A percentile compares a stretch with the other conserved stretches of the same genome.
phyloP scores from a whole-genome alignment of 1,140 invertebrate genomes.

The Drusus annulatus region DNA sequence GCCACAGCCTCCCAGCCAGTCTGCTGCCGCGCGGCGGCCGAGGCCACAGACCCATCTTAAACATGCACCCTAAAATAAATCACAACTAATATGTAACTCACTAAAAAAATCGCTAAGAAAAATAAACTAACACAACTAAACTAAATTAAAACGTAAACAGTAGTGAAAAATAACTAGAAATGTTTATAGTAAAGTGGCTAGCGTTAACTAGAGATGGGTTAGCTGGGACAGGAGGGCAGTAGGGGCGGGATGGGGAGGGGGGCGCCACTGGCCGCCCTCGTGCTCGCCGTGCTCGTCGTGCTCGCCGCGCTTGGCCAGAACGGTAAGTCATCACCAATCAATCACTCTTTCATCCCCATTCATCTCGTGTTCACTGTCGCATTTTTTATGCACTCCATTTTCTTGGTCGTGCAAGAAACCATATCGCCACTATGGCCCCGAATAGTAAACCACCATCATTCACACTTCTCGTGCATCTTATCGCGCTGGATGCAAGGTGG shows the following conservation, averaged over 20 bases:
- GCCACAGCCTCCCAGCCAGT: constrained; percentile 44
- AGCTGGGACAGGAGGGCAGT: constrained; percentile 53
- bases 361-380: no score
- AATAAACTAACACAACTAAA: constrained; percentile 45
- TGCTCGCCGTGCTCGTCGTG: constrained; percentile 53
- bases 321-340: constrained; percentile 41
- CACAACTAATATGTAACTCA: constrained; percentile 58
- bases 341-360: neutral
- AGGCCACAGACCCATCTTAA: constrained; percentile 59
- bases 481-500: no score
- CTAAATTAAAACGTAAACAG: constrained; percentile 51
- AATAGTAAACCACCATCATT: constrained; percentile 38
- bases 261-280: constrained; percentile 56
- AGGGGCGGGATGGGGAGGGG: constrained; percentile 56
- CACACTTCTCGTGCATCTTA: neutral
- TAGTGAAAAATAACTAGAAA: constrained; percentile 53
- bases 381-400: no score
- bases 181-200: constrained; percentile 55
- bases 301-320: constrained; percentile 50
- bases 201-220: constrained; percentile 55
- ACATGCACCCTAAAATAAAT: constrained; percentile 58
- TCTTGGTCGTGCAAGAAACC: no score
- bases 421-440: constrained; percentile 19
- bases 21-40: constrained; percentile 59
- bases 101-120: constrained; percentile 51